Conservation (phyloP, 2,113 vertebrate genomes). For the Spizaetus ornatus region DNA sequence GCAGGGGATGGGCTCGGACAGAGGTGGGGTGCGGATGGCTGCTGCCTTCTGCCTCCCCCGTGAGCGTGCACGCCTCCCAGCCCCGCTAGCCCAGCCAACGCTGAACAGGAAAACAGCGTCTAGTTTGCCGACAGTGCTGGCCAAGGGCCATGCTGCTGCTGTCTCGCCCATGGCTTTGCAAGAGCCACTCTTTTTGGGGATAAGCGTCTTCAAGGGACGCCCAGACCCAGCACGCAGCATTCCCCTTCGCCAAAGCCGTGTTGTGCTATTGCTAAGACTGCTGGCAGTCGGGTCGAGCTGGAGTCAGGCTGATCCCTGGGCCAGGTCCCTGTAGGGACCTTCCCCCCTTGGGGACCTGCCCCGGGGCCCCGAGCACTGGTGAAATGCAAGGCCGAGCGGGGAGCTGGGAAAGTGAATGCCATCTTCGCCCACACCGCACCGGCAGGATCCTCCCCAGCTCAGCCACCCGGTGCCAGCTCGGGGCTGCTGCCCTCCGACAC, state of each 20-base stretch:
- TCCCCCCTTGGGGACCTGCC: background rate
- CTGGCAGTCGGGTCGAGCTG: background rate
- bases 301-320: background rate
- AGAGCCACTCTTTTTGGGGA: background rate
- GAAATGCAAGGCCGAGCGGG: background rate
- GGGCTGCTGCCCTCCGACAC: constrained; percentile 49
- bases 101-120: background rate
- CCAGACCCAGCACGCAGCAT: accelerated
- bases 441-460: background rate
- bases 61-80: background rate
- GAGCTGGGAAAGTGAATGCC: background rate
- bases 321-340: background rate
- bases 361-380: accelerated
- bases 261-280: background rate
- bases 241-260: background rate
- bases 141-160: background rate
- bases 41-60: background rate
- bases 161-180: background rate
- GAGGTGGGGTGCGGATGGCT: background rate
- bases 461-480: constrained; percentile 39
- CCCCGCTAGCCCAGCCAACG: accelerated
- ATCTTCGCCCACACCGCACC: background rate
- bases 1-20: background rate
- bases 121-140: background rate
- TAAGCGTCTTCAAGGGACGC: background rate